Evolutionary conservation across 53 echinoderm and acorn worm species (phyloP), one percentile per base, ranked within the genome.

Genomic region (Zoroaster sp.): DNA sequence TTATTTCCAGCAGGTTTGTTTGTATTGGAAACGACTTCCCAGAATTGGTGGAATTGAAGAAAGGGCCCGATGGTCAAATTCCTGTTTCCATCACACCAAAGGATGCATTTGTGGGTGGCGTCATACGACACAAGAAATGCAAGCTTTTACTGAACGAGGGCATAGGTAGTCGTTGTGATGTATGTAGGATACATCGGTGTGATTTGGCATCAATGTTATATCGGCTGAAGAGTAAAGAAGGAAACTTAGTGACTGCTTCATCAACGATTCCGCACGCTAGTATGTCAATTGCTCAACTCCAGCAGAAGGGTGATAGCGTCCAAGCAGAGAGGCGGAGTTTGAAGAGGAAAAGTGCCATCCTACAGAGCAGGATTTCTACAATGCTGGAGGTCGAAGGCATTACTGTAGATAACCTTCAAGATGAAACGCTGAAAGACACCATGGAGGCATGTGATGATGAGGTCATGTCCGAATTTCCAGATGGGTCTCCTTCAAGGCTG

Each of bases 131-230:
- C 34, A 30, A 14, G 51, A 47, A 47, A 4, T 76, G 47, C 28
- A 3, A 31, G 5, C 31, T 76, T 5, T 32, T 69, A 4, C 70
- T 70, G 28, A 34, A 44, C n/a, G 1, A 31, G 20, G 34, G 25
- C 2, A 14, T 25, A 11, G 10, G 6, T 4, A 12, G 76, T 25
- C 59, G 79, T 32, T 79, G 79, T 59, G 59, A 40, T 3, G 67
- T 81, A 3, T 81, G 81, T 28, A 18, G 28, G 32, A 54, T 81
- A 1, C 81, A 81, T 36, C 14, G 81, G 3, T 65, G 81, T 81
- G 81, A 81, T 66, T 66, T 81, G 32, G 66, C 67, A 21, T 63
- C 38, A 2, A 65, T 81, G 21, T 6, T 25, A 13, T 10, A 21
- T 7, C 21, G 81, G 12, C 12, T 66, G 28, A 81, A 81, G 40